Percentiles rank a stretch among this genome's conserved stretches.
phyloP scores from a whole-genome alignment of 1,140 invertebrate species.

The Ditylenchus dipsaci region DNA sequence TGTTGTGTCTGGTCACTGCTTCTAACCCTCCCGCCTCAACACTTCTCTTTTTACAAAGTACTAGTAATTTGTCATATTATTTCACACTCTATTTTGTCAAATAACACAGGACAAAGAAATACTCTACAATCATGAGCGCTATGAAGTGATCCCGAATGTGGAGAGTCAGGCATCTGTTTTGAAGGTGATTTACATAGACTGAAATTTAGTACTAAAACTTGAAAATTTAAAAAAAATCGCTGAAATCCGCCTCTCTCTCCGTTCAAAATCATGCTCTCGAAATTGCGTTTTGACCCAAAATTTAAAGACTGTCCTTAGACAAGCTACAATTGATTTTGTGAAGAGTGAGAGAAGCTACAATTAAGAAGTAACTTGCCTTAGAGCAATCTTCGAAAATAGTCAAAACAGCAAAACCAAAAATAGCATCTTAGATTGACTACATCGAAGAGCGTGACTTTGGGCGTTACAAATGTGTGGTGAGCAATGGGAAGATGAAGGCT shows the following conservation, averaged over 20 bases:
- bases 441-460: conserved; percentile 33
- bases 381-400: too few species aligned
- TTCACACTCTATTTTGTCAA: too few species aligned
- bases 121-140: conserved; percentile 15
- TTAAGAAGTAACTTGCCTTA: too few species aligned
- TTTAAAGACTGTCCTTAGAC: too few species aligned
- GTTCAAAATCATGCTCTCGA: too few species aligned
- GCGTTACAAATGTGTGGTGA: conserved; percentile 26
- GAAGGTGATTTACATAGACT: not conserved
- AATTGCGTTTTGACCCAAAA: too few species aligned
- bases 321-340: too few species aligned
- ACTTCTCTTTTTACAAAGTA: conserved; percentile 29
- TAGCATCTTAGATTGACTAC: conserved; percentile 17
- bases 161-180: conserved; percentile 9
- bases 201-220: not conserved
- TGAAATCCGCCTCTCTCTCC: too few species aligned
- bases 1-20: conserved; percentile 26
- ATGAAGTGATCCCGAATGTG: conserved; percentile 16
- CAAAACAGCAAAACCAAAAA: too few species aligned
- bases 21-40: conserved; percentile 35
- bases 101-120: conserved; percentile 11
- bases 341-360: too few species aligned
- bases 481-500: conserved; percentile 26
- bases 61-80: too few species aligned
- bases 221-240: not conserved